A percentile compares a stretch with the other conserved stretches of the same genome.
Evolutionary conservation across 2,113 vertebrate species (phyloP).

Genomic region (Illadopsis cleaveri): DNA sequence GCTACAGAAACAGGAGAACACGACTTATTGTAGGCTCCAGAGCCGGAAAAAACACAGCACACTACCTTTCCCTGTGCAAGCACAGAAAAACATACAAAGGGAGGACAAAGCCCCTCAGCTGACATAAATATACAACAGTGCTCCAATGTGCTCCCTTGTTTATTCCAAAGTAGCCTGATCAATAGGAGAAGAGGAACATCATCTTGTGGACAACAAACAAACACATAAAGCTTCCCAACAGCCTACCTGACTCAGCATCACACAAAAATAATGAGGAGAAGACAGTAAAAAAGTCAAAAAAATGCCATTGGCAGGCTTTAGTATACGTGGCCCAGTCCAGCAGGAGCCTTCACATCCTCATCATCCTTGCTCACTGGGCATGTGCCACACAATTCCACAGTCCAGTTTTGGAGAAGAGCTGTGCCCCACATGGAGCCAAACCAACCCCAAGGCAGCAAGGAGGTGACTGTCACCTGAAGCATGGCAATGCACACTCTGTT

Average conservation of each 20-base stretch:
- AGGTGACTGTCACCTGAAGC: background rate
- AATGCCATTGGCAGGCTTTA: background rate
- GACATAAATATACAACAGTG: background rate
- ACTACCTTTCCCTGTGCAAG: background rate
- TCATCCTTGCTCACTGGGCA: background rate
- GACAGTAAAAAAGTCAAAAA: background rate
- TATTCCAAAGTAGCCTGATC: background rate
- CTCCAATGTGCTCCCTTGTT: background rate
- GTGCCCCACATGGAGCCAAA: background rate
- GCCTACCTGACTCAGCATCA: background rate
- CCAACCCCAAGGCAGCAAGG: fast-evolving
- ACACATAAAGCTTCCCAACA: background rate
- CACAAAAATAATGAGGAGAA: fast-evolving
- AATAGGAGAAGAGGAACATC: background rate
- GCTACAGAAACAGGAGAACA: slow-evolving; percentile 71
- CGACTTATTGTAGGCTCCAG: background rate
- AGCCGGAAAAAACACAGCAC: background rate
- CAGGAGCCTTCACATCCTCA: background rate
- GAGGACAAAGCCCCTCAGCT: fast-evolving
- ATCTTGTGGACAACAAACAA: background rate
- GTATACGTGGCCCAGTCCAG: background rate
- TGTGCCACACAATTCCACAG: background rate
- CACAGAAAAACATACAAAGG: background rate
- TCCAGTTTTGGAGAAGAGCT: background rate
- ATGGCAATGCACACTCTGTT: fast-evolving